Evolutionary conservation across 1,140 invertebrate genomes (phyloP).

Genomic region (Tachypleus tridentatus): DNA sequence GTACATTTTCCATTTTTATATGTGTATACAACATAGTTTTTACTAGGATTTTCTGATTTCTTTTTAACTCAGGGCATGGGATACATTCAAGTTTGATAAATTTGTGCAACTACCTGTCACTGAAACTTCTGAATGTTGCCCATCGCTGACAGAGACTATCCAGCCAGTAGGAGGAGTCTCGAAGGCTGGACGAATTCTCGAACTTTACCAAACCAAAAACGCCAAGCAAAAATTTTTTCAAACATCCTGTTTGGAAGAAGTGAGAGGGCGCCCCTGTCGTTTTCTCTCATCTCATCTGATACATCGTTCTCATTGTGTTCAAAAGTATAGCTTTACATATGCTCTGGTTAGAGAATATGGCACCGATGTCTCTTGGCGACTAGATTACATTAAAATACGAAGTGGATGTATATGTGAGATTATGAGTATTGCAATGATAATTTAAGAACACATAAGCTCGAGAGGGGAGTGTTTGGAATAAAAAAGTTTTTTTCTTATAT

Average conservation of each 20-base stretch:
- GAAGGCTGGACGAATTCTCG: conserved; percentile 52
- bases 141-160: conserved; percentile 57
- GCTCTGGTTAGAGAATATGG: conserved; percentile 51
- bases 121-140: conserved; percentile 52
- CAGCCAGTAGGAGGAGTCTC: conserved; percentile 63
- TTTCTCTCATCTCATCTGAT: conserved; percentile 56
- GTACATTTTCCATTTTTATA: too few species aligned
- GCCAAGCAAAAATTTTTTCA: conserved; percentile 55
- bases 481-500: too few species aligned
- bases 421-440: too few species aligned
- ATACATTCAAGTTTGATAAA: too few species aligned
- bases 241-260: conserved; percentile 55
- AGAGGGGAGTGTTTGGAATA: too few species aligned
- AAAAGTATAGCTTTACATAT: conserved; percentile 72
- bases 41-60: too few species aligned
- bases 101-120: too few species aligned
- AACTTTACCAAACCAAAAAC: conserved; percentile 54
- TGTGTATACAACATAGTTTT: too few species aligned
- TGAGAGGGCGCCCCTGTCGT: conserved; percentile 56
- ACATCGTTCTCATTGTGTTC: conserved; percentile 52
- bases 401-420: conserved; percentile 71
- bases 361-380: conserved; percentile 44
- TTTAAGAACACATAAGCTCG: too few species aligned
- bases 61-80: too few species aligned
- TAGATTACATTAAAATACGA: conserved; percentile 68